phyloP scores from a whole-genome alignment of 2,113 vertebrate species.

The Etheostoma spectabile region DNA sequence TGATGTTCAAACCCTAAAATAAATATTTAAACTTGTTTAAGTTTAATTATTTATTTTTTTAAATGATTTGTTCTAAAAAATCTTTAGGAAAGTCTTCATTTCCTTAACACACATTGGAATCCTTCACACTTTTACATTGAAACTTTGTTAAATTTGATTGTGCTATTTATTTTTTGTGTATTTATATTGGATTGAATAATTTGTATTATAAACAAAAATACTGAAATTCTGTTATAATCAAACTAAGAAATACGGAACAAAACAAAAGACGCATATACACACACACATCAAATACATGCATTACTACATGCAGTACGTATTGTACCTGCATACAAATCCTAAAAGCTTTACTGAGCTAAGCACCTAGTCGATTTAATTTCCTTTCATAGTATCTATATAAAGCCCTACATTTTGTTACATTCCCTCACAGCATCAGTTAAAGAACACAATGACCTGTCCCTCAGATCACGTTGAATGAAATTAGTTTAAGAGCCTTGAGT shows the following conservation, averaged over 20 bases:
- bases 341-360: neutral
- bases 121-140: neutral
- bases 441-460: neutral
- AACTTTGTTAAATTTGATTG: neutral
- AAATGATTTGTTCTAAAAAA: neutral
- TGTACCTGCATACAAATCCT: neutral
- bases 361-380: neutral
- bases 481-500: neutral
- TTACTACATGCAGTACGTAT: neutral
- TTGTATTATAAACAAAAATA: neutral
- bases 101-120: neutral
- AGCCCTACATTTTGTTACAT: neutral
- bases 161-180: neutral
- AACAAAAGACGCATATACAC: neutral
- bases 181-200: neutral
- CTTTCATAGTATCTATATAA: neutral
- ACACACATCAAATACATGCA: neutral
- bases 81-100: neutral
- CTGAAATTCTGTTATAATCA: neutral
- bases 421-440: neutral
- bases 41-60: neutral
- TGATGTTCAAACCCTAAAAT: neutral
- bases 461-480: neutral
- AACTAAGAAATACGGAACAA: neutral
- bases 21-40: neutral